Evolutionary conservation across 2,113 vertebrate species (phyloP).

Genomic region (Channa maculata): DNA sequence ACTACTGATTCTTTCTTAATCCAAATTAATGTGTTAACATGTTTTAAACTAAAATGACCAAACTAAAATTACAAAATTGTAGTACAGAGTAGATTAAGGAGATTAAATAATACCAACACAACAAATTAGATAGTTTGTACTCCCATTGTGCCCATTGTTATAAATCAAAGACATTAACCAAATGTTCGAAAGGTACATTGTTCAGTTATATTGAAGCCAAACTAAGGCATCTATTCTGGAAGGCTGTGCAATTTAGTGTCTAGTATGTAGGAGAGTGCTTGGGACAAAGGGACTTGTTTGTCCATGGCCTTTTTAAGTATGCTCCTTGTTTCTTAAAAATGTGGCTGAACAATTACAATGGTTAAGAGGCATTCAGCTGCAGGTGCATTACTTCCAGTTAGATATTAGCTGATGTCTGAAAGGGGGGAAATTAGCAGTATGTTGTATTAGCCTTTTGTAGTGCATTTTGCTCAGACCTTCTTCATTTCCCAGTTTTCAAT

Average conservation of each 20-base stretch:
- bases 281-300: conserved; percentile 92
- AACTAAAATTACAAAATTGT: background rate
- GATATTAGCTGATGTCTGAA: conserved; percentile 95
- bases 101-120: conserved; percentile 61
- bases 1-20: conserved; percentile 11
- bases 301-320: conserved; percentile 86
- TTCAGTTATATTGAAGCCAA: conserved; percentile 83
- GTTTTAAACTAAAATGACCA: background rate
- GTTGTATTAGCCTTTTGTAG: conserved; percentile 99
- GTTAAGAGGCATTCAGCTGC: conserved; percentile 98
- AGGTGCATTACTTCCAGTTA: conserved; percentile 99
- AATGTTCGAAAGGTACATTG: conserved; percentile 76
- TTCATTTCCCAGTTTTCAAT: conserved; percentile 99
- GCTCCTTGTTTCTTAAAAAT: conserved; percentile 89
- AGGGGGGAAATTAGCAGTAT: conserved; percentile 95
- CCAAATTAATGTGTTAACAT: background rate
- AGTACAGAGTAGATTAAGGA: conserved; percentile 22
- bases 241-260: conserved; percentile 87
- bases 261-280: conserved; percentile 86
- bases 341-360: conserved; percentile 89
- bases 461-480: conserved; percentile 98
- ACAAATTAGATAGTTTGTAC: conserved; percentile 78
- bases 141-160: conserved; percentile 72
- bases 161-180: conserved; percentile 81
- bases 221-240: conserved; percentile 83